These are phyloP conservation scores for Dromiciops gliroides DNA, from an alignment of 2,113 vertebrate species.

Conservation along the genomic window DNA sequence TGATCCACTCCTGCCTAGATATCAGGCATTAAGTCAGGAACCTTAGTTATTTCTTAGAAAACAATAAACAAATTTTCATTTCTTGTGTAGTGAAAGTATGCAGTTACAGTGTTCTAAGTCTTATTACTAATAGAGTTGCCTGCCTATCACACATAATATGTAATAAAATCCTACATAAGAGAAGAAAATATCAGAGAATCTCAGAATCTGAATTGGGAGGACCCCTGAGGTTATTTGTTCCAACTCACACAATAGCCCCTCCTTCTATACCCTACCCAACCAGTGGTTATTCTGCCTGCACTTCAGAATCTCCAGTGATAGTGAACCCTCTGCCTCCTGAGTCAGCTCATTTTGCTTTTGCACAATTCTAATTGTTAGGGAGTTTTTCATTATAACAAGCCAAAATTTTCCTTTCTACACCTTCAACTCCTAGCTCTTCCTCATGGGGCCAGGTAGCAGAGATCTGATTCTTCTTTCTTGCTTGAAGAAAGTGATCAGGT, in stretches of 20 bases:
- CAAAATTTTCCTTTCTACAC: neutral
- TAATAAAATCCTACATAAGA: neutral
- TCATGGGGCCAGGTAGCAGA: neutral
- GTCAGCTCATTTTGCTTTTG: neutral
- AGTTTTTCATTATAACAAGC: neutral
- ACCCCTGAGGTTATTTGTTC: too few species aligned
- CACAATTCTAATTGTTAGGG: neutral
- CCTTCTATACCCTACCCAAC: neutral
- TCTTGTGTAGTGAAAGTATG: neutral
- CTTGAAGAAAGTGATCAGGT: neutral
- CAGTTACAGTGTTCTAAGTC: neutral
- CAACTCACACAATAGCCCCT: neutral
- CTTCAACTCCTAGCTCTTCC: neutral
- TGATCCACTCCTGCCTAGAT: neutral
- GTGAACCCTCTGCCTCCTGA: neutral
- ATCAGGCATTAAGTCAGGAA: neutral
- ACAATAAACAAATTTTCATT: neutral
- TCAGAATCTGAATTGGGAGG: neutral
- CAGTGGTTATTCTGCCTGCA: neutral
- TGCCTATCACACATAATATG: neutral
- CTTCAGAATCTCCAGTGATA: neutral
- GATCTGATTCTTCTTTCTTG: neutral
- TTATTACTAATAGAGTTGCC: neutral
- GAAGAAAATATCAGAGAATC: neutral
- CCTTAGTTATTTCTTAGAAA: neutral